These are phyloP conservation scores for Autographa pulchrina DNA, from an alignment of 2,888 invertebrate species.

Conservation along the genomic window DNA sequence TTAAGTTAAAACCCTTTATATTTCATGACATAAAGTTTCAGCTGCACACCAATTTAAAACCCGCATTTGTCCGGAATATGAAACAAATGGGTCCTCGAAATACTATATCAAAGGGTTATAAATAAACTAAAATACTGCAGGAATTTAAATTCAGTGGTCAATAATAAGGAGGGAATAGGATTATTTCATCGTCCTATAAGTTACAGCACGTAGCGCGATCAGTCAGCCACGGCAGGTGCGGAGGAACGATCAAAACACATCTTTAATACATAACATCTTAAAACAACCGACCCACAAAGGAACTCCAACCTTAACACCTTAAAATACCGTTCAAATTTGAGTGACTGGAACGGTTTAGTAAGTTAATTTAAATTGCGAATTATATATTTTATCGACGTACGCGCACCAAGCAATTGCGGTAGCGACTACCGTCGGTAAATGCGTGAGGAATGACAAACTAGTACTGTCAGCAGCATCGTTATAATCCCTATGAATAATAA, in stretches of 20 bases:
- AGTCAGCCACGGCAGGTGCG: slow-evolving; percentile 78
- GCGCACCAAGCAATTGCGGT: slow-evolving; percentile 71
- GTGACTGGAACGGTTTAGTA: slow-evolving; percentile 17
- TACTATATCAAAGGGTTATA: slow-evolving; percentile 38
- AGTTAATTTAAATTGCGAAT: slow-evolving; percentile 52
- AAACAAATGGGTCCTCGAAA: slow-evolving; percentile 48
- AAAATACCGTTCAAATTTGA: slow-evolving; percentile 22
- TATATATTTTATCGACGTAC: slow-evolving; percentile 69
- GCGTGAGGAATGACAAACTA: slow-evolving; percentile 76
- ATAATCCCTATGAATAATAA: not conserved
- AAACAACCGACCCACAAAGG: not conserved
- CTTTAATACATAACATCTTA: slow-evolving; percentile 56
- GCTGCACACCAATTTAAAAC: not conserved
- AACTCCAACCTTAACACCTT: slow-evolving; percentile 23
- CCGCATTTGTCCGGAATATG: slow-evolving; percentile 35
- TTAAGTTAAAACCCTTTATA: not conserved
- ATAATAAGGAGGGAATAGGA: slow-evolving; percentile 57
- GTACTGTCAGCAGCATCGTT: slow-evolving; percentile 49
- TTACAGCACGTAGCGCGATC: slow-evolving; percentile 73
- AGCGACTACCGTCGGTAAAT: slow-evolving; percentile 71
- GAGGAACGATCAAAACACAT: slow-evolving; percentile 61
- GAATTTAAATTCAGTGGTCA: slow-evolving; percentile 49
- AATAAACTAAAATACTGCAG: slow-evolving; percentile 38
- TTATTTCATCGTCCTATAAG: slow-evolving; percentile 67
- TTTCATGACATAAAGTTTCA: not conserved